Evolutionary conservation across 2,797 vertebrate genomes (phyloP).

Genomic region (Clarias laeviceps): DNA sequence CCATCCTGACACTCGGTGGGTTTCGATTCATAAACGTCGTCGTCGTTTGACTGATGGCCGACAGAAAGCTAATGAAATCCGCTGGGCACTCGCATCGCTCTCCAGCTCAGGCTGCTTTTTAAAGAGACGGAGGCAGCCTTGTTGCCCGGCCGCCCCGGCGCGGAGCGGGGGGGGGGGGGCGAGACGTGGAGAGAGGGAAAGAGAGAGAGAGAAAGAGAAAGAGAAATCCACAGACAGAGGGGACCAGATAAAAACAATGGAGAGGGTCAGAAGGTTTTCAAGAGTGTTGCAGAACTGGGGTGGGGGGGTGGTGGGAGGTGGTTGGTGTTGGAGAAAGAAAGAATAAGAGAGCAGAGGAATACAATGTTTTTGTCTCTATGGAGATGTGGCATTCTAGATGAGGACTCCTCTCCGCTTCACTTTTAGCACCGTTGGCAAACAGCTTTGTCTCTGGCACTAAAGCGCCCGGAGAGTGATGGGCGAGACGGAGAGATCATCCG

Average conservation of each 20-base stretch:
- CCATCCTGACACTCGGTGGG: not conserved
- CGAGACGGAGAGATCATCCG: not conserved
- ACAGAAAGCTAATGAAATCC: conserved; percentile 36
- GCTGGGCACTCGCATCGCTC: conserved; percentile 28
- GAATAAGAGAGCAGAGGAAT: conserved; percentile 37
- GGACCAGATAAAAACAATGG: conserved; percentile 22
- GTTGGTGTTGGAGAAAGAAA: conserved; percentile 30
- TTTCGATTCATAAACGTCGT: not conserved
- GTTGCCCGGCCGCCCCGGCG: conserved; percentile 77
- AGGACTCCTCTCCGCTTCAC: conserved; percentile 19
- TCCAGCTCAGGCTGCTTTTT: conserved; percentile 43
- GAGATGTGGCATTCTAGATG: conserved; percentile 23
- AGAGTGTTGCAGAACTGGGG: conserved; percentile 41
- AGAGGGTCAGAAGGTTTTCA: conserved; percentile 31
- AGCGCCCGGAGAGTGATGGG: conserved; percentile 1
- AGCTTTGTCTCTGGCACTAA: conserved; percentile 12
- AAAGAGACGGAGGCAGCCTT: conserved; percentile 63
- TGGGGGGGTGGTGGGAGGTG: not conserved
- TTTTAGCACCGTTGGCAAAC: conserved; percentile 22
- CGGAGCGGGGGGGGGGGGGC: conserved; percentile 48
- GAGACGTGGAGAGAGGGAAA: conserved; percentile 48
- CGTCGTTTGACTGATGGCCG: conserved; percentile 12
- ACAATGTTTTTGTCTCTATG: conserved; percentile 33
- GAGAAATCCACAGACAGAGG: not conserved
- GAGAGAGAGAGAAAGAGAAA: conserved; percentile 50